phyloP scores from a whole-genome alignment of 2,888 invertebrate species.

The Temnothorax rugatulus region DNA sequence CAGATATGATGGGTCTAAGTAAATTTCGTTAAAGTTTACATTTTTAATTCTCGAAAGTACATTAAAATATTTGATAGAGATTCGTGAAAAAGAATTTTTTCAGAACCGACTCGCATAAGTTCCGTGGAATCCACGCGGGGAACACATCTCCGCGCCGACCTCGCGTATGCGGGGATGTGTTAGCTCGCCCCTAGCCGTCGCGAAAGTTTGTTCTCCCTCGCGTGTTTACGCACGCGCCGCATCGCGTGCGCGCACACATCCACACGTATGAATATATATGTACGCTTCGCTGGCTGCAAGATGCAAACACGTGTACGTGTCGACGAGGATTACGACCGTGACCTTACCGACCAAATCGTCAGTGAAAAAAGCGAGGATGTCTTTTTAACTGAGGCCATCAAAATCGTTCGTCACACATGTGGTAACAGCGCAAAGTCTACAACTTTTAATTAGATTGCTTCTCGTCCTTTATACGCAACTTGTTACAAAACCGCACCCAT shows the following conservation, averaged over 20 bases:
- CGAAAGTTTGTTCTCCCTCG: slow-evolving; percentile 69
- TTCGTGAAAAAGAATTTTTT: not conserved
- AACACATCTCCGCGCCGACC: slow-evolving; percentile 5
- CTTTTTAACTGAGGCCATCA: not conserved
- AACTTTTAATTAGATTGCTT: slow-evolving; percentile 2
- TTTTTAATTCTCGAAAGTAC: not conserved
- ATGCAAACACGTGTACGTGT: slow-evolving; percentile 50
- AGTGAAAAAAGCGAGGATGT: slow-evolving; percentile 9
- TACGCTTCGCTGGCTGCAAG: slow-evolving; percentile 16
- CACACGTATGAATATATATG: not conserved
- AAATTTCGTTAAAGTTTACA: not conserved
- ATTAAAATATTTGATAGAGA: slow-evolving; percentile 4
- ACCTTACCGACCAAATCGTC: slow-evolving; percentile 68
- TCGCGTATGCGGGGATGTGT: slow-evolving; percentile 44
- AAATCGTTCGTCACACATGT: not conserved
- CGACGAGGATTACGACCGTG: slow-evolving; percentile 70
- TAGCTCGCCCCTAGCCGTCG: slow-evolving; percentile 65
- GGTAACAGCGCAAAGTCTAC: not conserved
- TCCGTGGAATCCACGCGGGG: not conserved
- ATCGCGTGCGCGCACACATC: slow-evolving; percentile 33
- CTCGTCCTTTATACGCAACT: not conserved
- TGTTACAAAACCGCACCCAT: not conserved
- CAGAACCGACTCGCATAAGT: not conserved
- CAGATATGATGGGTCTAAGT: not conserved
- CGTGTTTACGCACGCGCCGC: slow-evolving; percentile 73